These are phyloP conservation scores for Empis livida DNA, from an alignment of 2,888 invertebrate species.

Conservation along the genomic window DNA sequence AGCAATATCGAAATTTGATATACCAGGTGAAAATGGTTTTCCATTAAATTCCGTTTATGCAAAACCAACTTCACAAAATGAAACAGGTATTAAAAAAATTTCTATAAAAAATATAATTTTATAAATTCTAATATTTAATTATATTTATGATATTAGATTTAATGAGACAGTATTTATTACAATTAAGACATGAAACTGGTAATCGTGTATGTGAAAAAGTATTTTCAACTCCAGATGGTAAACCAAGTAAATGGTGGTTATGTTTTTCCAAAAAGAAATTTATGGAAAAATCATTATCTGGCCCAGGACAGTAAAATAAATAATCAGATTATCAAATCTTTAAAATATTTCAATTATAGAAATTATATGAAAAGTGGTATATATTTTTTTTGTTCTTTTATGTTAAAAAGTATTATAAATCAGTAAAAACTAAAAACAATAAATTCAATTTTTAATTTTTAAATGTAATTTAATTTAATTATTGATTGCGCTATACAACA, in stretches of 20 bases:
- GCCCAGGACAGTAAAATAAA: conserved; percentile 28
- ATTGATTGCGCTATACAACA: no score
- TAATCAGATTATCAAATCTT: no score
- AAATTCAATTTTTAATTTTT: no score
- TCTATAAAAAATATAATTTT: no score
- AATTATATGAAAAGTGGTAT: no score
- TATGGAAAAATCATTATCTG: conserved; percentile 88
- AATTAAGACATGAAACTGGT: conserved; percentile 92
- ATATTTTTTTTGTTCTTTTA: no score
- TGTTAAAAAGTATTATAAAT: no score
- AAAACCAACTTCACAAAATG: conserved; percentile 62
- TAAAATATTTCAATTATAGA: no score
- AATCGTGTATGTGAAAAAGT: conserved; percentile 80
- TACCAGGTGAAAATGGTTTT: conserved; percentile 91
- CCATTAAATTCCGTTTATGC: conserved; percentile 93
- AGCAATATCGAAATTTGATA: conserved; percentile 87
- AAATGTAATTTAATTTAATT: no score
- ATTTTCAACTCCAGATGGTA: conserved; percentile 78
- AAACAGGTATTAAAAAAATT: conserved; percentile 52
- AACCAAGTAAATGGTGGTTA: conserved; percentile 99
- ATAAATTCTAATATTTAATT: neutral
- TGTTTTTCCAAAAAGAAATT: conserved; percentile 99
- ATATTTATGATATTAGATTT: conserved; percentile 47
- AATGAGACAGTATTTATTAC: conserved; percentile 86
- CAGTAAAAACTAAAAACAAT: no score